A percentile compares a stretch with the other conserved stretches of the same genome.
Evolutionary conservation across 2,797 vertebrate species (phyloP).

Genomic region (Myiotriccus ornatus): DNA sequence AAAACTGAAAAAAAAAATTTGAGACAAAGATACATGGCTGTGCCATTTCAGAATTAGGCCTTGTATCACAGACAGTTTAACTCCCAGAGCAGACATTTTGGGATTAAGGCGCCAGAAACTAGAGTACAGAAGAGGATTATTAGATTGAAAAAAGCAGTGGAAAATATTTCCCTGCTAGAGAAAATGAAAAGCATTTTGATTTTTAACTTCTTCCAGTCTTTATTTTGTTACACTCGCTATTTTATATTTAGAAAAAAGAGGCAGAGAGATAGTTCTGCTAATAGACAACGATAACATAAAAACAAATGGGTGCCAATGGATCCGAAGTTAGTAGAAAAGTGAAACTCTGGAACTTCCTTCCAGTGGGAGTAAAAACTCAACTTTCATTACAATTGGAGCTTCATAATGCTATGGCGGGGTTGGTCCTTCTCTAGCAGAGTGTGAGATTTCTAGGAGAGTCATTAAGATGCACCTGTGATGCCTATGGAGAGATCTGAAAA

Average conservation of each 20-base stretch:
- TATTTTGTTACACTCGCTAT: neutral
- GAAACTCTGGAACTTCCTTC: neutral
- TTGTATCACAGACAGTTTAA: neutral
- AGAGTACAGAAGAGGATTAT: neutral
- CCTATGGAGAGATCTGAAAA: neutral
- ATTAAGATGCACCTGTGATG: neutral
- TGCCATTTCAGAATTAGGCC: neutral
- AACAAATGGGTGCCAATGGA: neutral
- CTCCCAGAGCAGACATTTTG: neutral
- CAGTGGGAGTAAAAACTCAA: neutral
- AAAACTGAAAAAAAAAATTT: neutral
- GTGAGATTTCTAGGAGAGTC: neutral
- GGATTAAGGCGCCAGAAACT: neutral
- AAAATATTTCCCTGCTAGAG: neutral
- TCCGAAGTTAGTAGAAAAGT: neutral
- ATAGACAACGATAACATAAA: neutral
- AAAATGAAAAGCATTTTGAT: neutral
- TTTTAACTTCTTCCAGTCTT: neutral
- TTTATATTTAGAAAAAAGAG: neutral
- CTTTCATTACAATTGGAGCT: neutral
- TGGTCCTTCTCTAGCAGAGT: neutral
- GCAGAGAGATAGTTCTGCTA: neutral
- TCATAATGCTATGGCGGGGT: neutral
- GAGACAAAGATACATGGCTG: neutral
- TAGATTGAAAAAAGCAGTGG: neutral